Percentiles rank a stretch among this genome's conserved stretches.
phyloP scores from a whole-genome alignment of 2,113 vertebrate species.

The Sylvilagus bachmani region DNA sequence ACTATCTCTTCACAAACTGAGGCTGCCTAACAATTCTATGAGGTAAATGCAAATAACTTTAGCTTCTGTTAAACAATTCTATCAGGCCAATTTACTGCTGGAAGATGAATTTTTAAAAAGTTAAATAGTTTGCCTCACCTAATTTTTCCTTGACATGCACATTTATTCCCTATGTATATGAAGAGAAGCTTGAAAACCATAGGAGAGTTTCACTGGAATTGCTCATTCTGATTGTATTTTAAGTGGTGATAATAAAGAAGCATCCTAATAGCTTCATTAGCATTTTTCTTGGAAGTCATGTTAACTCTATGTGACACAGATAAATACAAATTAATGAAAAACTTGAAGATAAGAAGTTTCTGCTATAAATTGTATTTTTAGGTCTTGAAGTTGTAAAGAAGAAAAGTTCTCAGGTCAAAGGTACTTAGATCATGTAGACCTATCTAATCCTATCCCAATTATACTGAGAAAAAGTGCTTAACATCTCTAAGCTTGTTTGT shows the following conservation, averaged over 20 bases:
- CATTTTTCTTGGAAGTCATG: constrained; percentile 49
- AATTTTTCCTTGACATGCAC: not conserved
- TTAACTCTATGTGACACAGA: constrained; percentile 61
- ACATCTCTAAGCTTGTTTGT: not conserved
- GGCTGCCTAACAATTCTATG: not conserved
- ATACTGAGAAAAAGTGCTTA: not conserved
- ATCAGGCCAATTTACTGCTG: not conserved
- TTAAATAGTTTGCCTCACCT: not conserved
- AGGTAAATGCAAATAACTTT: not conserved
- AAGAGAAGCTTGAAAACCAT: constrained; percentile 1
- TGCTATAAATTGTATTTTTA: constrained; percentile 47
- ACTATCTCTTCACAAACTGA: not conserved
- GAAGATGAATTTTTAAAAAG: constrained; percentile 25
- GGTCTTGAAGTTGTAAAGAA: not conserved
- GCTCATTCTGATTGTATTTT: constrained; percentile 10
- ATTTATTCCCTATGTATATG: constrained; percentile 51
- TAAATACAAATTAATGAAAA: constrained; percentile 76
- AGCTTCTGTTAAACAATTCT: not conserved
- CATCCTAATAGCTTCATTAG: constrained; percentile 59
- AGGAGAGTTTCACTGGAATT: not conserved
- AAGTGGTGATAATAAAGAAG: constrained; percentile 1
- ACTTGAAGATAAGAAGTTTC: constrained; percentile 25
- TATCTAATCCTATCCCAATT: not conserved
- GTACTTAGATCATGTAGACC: not conserved
- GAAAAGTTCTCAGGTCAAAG: not conserved